Conservation (phyloP, 2,797 vertebrate species). For the Diceros bicornis region DNA sequence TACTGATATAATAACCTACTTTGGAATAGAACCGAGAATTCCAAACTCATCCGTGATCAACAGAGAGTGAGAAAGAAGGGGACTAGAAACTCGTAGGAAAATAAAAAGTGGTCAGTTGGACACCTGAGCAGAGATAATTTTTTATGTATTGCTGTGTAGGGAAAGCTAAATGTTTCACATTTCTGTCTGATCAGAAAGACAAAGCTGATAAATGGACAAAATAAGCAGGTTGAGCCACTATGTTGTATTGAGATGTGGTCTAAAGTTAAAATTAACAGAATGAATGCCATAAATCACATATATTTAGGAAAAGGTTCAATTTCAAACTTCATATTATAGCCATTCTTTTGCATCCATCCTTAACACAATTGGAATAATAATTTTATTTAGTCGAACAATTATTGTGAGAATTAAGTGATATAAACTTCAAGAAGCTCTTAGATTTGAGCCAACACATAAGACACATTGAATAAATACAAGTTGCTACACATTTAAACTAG, state of each 20-base stretch:
- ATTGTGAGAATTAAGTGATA: neutral
- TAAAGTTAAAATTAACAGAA: neutral
- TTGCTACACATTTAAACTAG: neutral
- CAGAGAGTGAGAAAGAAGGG: neutral
- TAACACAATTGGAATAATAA: neutral
- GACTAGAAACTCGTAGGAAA: neutral
- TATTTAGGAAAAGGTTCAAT: neutral
- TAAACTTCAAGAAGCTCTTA: neutral
- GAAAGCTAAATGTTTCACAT: neutral
- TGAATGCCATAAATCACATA: neutral
- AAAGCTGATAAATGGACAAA: neutral
- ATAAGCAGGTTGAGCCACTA: neutral
- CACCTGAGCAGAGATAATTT: neutral
- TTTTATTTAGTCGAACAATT: neutral
- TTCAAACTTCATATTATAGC: neutral
- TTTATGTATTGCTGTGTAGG: neutral
- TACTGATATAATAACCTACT: neutral
- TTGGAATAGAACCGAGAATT: neutral
- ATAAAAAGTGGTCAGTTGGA: neutral
- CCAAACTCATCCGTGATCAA: neutral
- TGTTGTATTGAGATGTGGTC: neutral
- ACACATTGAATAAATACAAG: neutral
- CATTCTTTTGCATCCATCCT: neutral
- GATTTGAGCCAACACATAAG: neutral
- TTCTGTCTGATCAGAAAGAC: neutral